Evolutionary conservation across 2,113 vertebrate species (phyloP), one percentile per base, ranked within the genome.

Genomic region (Bubo bubo): DNA sequence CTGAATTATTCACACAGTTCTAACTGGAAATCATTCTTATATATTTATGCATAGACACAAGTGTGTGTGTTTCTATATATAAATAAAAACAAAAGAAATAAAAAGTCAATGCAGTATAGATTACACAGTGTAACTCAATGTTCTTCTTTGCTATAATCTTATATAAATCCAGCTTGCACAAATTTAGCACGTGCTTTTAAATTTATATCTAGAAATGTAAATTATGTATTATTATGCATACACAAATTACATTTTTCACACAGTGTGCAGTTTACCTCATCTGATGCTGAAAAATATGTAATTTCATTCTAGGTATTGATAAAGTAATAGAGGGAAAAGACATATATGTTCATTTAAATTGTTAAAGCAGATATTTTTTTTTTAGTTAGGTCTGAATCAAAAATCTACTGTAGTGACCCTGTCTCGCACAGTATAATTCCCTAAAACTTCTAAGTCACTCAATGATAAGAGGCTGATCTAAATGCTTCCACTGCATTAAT

Each of bases 401-500:
- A 98, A 98, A 95, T 91, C 93, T 95, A 88, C 98, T 97, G 98
- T 98, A 98, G 98, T 98, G 98, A 99, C 99, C 96, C 98, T 96
- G 98, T 98, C 98, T 99, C 99, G 98, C 98, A 98, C 98, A 98
- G 97, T 98, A 98, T 98, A 99, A 99, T 99, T 99, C 97, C 98
- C 98, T 98, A 98, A 99, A 99, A 99, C 95, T 98, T 98, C 98
- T 99, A 99, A 99, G 99, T 99, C 99, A 99, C 98, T 99, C 98
- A 98, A 99, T 99, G 99, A 99, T 99, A 99, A 99, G 99, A 99
- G 98, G 99, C 98, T 98, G 99, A 99, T 99, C 98, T 98, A 98
- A 99, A 98, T 92, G 99, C 99, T 99, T 99, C 99, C 98, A 99
- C 98, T 98, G 99, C 99, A 99, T 99, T 99, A 99, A 99, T 99